Base-by-base conservation (phyloP, 30 jellyfish, hydroid and myxozoan genomes). In the Aurelia aurita complex sp. Pacific region DNA sequence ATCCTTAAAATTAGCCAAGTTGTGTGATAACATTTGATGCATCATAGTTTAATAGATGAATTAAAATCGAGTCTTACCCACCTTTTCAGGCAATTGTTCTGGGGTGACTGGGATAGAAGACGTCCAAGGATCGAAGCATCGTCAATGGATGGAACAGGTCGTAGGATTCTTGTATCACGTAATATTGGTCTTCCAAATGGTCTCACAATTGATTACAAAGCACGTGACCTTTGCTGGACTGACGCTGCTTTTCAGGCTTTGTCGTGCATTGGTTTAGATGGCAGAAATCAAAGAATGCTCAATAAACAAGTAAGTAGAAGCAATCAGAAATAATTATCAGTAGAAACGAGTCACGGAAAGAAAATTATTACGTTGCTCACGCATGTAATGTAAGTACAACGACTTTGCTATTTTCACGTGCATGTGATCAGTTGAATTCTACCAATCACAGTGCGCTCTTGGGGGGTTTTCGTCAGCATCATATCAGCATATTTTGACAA, bases 71-170 rank as follows among this genome's bases (percentile, higher is more conserved):
- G 11, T 43, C 57, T 46, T 9, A 46, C 8, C 57, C 57, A 46
- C 8, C 57, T 46, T 46, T 1, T 10, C 62, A 87, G 96, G 50
- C 89, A 73, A 74, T 67, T 88, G 46, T 88, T 77, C 77, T 88
- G 97, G 97, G 88, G 92, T 29, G 97, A 88, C 62, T 88, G 97
- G 97, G 90, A 77, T 23, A 54, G 97, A 63, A 16, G 76, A 18
- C 62, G 46, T 18, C 91, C 97, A 14, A 73, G 90, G 38, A 88
- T 88, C 32, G 97, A 88, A 62, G 85, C 46, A 5, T 63, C 97
- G 3, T 81, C 92, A 40, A 88, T 88, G 97, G 92, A 88, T 74
- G 97, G 97, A 16, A 60, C 88, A n/a, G 77, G 53, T 43, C 43
- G 97, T 3, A 66, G 75, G 38, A 61, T 80, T 53, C 69, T 88